Evolutionary conservation across 1,140 invertebrate genomes (phyloP).

Genomic region (Sycobia sp.): DNA sequence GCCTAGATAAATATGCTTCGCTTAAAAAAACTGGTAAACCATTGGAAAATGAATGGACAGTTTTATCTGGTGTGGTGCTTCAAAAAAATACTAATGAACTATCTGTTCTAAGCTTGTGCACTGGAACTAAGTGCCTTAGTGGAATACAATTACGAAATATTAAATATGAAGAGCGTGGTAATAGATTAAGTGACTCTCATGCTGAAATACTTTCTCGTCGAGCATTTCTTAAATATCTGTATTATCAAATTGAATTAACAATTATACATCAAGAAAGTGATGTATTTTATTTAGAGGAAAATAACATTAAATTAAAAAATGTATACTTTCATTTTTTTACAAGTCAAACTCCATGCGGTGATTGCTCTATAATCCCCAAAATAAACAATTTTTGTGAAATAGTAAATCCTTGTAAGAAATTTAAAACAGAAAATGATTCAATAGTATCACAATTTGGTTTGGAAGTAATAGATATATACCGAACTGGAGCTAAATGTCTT

Average conservation of each 20-base stretch:
- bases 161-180: slow-evolving; percentile 68
- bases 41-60: slow-evolving; percentile 77
- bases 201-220: slow-evolving; percentile 87
- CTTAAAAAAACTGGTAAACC: slow-evolving; percentile 85
- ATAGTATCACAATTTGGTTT: slow-evolving; percentile 25
- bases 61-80: slow-evolving; percentile 75
- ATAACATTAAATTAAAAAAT: slow-evolving; percentile 63
- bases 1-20: slow-evolving; percentile 66
- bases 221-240: slow-evolving; percentile 79
- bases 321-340: slow-evolving; percentile 85
- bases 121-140: slow-evolving; percentile 91
- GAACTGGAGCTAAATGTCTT: slow-evolving; percentile 90
- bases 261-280: slow-evolving; percentile 53
- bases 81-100: slow-evolving; percentile 56
- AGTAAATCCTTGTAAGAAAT: slow-evolving; percentile 37
- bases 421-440: slow-evolving; percentile 41
- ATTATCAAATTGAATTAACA: slow-evolving; percentile 66
- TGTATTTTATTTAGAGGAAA: slow-evolving; percentile 51
- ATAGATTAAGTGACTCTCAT: slow-evolving; percentile 86
- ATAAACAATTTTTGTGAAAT: slow-evolving; percentile 20
- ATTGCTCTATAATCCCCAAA: slow-evolving; percentile 87
- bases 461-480: slow-evolving; percentile 67
- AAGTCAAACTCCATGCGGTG: slow-evolving; percentile 89
- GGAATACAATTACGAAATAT: slow-evolving; percentile 61
- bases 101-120: slow-evolving; percentile 79